phyloP scores from a whole-genome alignment of 2,797 vertebrate species.

The Arnoldichthys spilopterus region DNA sequence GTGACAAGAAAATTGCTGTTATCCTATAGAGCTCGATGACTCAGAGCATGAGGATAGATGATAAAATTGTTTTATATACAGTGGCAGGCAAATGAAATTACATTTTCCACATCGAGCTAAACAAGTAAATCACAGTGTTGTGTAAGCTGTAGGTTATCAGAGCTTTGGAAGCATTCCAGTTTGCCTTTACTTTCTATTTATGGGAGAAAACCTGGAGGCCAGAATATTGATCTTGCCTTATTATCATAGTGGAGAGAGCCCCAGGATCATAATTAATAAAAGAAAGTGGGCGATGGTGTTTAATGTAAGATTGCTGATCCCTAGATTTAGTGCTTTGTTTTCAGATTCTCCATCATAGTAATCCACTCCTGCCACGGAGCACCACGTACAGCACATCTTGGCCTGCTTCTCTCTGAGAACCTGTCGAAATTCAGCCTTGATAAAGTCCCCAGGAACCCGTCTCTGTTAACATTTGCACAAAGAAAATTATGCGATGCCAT shows the following conservation, averaged over 20 bases:
- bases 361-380: constrained; percentile 17
- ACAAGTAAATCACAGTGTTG: constrained; percentile 37
- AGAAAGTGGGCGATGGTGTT: constrained; percentile 39
- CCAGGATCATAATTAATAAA: constrained; percentile 51
- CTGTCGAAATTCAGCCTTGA: constrained; percentile 22
- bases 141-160: constrained; percentile 37
- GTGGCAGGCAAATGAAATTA: constrained; percentile 36
- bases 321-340: constrained; percentile 51
- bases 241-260: constrained; percentile 39
- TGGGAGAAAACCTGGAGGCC: constrained; percentile 47
- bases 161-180: constrained; percentile 46
- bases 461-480: constrained; percentile 8
- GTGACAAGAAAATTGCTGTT: constrained; percentile 12
- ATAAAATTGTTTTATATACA: constrained; percentile 33
- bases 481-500: neutral
- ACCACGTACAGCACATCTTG: neutral
- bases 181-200: constrained; percentile 53
- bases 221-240: constrained; percentile 53
- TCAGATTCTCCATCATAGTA: constrained; percentile 34
- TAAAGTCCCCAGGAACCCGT: constrained; percentile 1
- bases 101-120: constrained; percentile 43
- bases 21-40: constrained; percentile 14
- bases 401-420: constrained; percentile 3
- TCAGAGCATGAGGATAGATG: constrained; percentile 17
- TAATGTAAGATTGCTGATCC: constrained; percentile 44